A percentile compares a stretch with the other conserved stretches of the same genome.
Conservation (phyloP, 2,113 vertebrate genomes). For the Puffinus mauretanicus region DNA sequence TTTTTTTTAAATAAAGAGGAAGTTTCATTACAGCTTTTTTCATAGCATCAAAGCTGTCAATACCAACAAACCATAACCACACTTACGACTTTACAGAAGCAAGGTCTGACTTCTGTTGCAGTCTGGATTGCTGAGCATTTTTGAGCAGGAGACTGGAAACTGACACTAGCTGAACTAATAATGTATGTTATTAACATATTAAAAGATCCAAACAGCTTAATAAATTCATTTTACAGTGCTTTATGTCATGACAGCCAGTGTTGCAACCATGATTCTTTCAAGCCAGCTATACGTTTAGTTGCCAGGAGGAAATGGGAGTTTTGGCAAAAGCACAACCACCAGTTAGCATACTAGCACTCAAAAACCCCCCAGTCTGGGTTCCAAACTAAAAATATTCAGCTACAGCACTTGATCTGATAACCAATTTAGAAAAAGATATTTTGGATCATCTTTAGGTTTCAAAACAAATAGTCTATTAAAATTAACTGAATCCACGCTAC, state of each 20-base stretch:
- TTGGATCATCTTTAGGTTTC: not conserved
- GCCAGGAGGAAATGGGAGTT: not conserved
- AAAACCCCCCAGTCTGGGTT: not conserved
- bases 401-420: not conserved
- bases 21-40: not conserved
- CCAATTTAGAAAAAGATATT: not conserved
- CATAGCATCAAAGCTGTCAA: no score
- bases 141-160: not conserved
- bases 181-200: not conserved
- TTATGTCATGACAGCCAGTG: not conserved
- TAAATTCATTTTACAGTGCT: not conserved
- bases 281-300: rapidly evolving
- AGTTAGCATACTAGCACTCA: not conserved
- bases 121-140: not conserved
- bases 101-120: not conserved
- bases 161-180: not conserved
- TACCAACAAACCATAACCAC: no score
- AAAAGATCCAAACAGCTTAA: not conserved
- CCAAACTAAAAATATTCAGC: not conserved
- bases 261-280: not conserved
- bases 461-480: not conserved
- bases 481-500: not conserved
- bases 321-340: not conserved
- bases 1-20: not conserved
- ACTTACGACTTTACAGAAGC: not conserved